Evolutionary conservation across 2,113 vertebrate genomes (phyloP).

Genomic region (Amblyornis subalaris): DNA sequence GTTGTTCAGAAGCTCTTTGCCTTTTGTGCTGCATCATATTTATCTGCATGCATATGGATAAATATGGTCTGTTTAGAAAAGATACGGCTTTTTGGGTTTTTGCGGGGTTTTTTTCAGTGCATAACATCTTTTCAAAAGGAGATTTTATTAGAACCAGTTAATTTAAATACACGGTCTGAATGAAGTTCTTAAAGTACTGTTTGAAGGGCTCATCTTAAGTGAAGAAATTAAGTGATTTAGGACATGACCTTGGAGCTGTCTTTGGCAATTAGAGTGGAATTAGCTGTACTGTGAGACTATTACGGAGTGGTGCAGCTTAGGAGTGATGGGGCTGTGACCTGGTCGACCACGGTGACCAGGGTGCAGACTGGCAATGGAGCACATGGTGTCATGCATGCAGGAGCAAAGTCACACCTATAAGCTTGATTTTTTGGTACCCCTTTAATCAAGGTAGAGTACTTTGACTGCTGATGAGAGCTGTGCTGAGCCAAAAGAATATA

Average conservation of each 20-base stretch:
- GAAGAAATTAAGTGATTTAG: background rate
- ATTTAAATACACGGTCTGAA: background rate
- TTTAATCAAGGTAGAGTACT: background rate
- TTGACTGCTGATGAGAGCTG: background rate
- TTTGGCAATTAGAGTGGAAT: background rate
- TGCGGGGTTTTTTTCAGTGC: background rate
- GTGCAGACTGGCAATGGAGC: background rate
- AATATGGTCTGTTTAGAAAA: background rate
- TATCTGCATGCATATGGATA: background rate
- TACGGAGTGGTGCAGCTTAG: background rate
- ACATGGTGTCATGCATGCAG: background rate
- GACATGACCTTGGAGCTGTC: background rate
- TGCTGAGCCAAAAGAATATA: background rate
- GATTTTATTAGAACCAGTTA: background rate
- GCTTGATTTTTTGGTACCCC: background rate
- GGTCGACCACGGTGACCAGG: background rate
- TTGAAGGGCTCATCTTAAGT: background rate
- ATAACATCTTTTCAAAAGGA: background rate
- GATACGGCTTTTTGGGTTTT: background rate
- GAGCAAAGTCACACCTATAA: background rate
- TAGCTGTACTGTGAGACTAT: background rate
- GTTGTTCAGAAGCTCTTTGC: background rate
- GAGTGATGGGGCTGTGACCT: background rate
- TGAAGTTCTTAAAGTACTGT: background rate
- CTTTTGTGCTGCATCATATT: background rate